These are phyloP conservation scores for Sphyrna mokarran DNA, from an alignment of 2,113 vertebrate species.

Conservation along the genomic window DNA sequence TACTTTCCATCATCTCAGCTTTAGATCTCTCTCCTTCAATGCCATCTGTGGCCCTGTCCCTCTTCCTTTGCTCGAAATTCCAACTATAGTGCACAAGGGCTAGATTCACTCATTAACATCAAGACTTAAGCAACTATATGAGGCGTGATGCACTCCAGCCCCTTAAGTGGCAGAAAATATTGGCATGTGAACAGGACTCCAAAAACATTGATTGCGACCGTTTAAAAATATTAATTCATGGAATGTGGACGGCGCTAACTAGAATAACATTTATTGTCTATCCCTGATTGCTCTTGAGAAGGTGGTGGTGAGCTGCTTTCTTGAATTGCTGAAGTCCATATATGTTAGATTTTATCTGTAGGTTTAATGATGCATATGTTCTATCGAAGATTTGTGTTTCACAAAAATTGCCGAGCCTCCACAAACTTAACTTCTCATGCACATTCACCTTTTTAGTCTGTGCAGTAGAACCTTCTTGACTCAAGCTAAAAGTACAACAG, in stretches of 20 bases:
- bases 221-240: not conserved
- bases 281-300: no score
- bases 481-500: not conserved
- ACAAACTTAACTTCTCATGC: not conserved
- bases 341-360: not conserved
- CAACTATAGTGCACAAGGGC: not conserved
- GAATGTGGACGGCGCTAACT: no score
- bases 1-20: not conserved
- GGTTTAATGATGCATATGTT: not conserved
- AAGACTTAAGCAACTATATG: not conserved
- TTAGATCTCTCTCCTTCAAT: not conserved
- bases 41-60: not conserved
- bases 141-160: not conserved
- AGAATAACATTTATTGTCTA: no score
- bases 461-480: not conserved
- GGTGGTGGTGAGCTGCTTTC: no score
- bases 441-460: not conserved
- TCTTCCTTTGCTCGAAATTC: not conserved
- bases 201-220: not conserved
- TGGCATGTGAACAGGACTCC: not conserved
- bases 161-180: not conserved
- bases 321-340: no score
- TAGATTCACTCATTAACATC: not conserved
- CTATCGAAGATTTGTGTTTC: not conserved
- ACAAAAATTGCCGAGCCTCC: not conserved